Evolutionary conservation across 2,888 invertebrate genomes (phyloP).

Genomic region (Nomada fucata): DNA sequence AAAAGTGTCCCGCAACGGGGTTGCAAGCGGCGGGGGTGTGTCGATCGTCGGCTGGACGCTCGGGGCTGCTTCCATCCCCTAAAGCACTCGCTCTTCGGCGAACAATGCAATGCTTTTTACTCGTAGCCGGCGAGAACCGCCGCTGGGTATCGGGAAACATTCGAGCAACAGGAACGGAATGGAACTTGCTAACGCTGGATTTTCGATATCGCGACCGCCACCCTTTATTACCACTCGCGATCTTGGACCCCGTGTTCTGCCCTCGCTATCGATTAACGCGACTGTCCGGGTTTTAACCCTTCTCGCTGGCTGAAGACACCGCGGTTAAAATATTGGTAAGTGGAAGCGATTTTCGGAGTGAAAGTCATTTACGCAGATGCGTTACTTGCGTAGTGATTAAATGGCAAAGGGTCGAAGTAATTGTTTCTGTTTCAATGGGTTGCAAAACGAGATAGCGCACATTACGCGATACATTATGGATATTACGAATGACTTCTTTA

Average conservation of each 20-base stretch:
- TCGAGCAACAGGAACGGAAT: slow-evolving; percentile 46
- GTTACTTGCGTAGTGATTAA: no score
- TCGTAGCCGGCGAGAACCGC: slow-evolving; percentile 42
- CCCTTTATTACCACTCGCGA: slow-evolving; percentile 72
- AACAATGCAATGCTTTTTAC: slow-evolving; percentile 67
- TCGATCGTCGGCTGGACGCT: slow-evolving; percentile 27
- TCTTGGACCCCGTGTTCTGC: slow-evolving; percentile 29
- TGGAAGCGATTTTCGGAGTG: no score
- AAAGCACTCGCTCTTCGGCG: slow-evolving; percentile 24
- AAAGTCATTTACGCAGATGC: no score
- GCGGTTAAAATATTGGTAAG: no score
- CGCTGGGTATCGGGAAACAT: slow-evolving; percentile 57
- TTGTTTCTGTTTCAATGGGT: no score
- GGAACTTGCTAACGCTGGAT: slow-evolving; percentile 43
- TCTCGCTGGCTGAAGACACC: no score
- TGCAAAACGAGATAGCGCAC: no score
- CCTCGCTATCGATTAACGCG: slow-evolving; percentile 16
- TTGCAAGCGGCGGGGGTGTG: slow-evolving; percentile 29
- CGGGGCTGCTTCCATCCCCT: slow-evolving; percentile 13
- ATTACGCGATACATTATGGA: no score
- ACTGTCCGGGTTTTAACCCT: background rate
- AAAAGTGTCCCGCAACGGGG: slow-evolving; percentile 70
- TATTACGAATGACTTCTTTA: no score
- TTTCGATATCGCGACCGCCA: slow-evolving; percentile 68
- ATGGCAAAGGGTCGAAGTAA: no score